Evolutionary conservation across 2,113 vertebrate species (phyloP), one percentile per base, ranked within the genome.

Genomic region (Corythornis madagascariensis): DNA sequence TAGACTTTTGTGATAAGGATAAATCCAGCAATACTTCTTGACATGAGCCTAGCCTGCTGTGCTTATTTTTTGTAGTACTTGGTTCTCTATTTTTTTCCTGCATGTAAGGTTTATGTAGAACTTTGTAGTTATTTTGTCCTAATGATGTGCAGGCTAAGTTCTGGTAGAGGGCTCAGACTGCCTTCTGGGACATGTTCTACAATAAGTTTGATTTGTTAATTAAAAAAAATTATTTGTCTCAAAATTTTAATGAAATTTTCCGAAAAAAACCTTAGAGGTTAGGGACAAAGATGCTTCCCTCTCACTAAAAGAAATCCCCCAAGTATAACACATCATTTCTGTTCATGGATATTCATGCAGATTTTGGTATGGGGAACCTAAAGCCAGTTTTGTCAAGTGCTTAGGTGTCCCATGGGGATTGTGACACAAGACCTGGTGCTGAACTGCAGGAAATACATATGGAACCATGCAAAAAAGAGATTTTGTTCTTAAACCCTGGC

Each of bases 301-400:
- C 28, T 9, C 20, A 4, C 43, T 26, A 9, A 19, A 47, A 18
- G 16, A 55, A 69, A 26, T 10, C 10, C 16, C 28, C 4, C 1
- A n/a, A 63, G 5, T 1, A 0, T 4, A 43, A 35, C 15, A 0
- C 0, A 1, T 55, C 38, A 11, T 47, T 74, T 71, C n/a, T 53
- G 16, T 17, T 79, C 35, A 10, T 3, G 6, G 29, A 2, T 4
- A 0, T 10, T 83, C 38, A 38, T n/a, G 8, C 57, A 70, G 43
- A 47, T 47, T 26, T 74, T 47, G 17, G 21, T 12, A 11, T 1
- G 4, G 25, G 43, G 45, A 67, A 10, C 52, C 40, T 38, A 55
- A 35, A 59, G n/a, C 12, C 15, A 4, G 13, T 42, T 74, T 24
- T 45, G 67, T 9, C 1, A 1, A 50, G 24, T 0, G 3, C 57